Evolutionary conservation across 1,140 invertebrate genomes (phyloP).

Genomic region (Medauroidea extradentata): DNA sequence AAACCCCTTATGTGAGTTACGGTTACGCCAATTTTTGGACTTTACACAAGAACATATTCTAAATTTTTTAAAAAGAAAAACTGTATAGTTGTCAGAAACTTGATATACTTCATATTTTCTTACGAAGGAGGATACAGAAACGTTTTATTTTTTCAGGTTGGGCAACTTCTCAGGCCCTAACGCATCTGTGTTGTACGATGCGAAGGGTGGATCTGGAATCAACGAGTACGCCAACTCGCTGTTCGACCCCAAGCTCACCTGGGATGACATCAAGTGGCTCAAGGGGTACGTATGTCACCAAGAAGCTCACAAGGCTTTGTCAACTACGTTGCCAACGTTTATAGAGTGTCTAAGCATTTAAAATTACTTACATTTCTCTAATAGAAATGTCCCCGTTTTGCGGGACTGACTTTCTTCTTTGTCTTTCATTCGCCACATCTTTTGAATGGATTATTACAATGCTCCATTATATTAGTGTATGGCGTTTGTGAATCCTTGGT

Average conservation of each 20-base stretch:
- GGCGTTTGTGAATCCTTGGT: too few species aligned
- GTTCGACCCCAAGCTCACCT: conserved; percentile 74
- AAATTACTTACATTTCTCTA: too few species aligned
- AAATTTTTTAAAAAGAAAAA: not conserved
- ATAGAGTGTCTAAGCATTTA: too few species aligned
- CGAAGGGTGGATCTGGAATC: conserved; percentile 57
- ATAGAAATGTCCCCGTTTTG: too few species aligned
- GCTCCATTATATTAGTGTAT: too few species aligned
- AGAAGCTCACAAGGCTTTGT: too few species aligned
- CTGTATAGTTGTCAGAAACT: not conserved
- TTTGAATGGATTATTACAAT: too few species aligned
- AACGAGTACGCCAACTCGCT: conserved; percentile 66
- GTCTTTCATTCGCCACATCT: too few species aligned
- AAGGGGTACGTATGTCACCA: conserved; percentile 63
- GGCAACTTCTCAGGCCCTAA: conserved; percentile 64
- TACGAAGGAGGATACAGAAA: not conserved
- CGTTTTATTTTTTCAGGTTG: conserved; percentile 44
- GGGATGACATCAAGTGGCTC: conserved; percentile 82
- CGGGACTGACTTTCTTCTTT: too few species aligned
- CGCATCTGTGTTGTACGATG: conserved; percentile 51
- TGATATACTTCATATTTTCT: not conserved
- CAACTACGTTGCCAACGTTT: too few species aligned
- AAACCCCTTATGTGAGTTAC: too few species aligned
- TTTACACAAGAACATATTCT: not conserved
- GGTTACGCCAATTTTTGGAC: too few species aligned